These are phyloP conservation scores for Globicephala melas DNA, from an alignment of 2,113 vertebrate genomes.

Conservation along the genomic window DNA sequence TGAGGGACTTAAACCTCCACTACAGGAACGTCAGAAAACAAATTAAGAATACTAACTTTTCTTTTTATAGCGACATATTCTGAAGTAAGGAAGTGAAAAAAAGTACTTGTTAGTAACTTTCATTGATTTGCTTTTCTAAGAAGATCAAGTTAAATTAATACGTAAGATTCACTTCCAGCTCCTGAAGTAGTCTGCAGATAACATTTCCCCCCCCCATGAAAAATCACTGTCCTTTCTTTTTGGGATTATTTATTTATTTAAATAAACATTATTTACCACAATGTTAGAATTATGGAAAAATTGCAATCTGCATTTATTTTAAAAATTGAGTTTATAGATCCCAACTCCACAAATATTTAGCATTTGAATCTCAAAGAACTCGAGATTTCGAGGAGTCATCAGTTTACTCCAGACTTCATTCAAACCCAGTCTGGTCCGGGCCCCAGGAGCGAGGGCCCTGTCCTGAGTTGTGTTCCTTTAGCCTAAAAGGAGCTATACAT, in stretches of 20 bases:
- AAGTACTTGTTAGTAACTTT: slow-evolving; percentile 16
- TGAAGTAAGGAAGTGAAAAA: slow-evolving; percentile 22
- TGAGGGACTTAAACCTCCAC: not conserved
- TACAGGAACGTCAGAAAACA: not conserved
- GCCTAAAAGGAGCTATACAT: slow-evolving; percentile 72
- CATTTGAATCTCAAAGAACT: slow-evolving; percentile 7
- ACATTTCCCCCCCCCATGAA: not conserved
- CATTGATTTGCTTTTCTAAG: slow-evolving; percentile 34
- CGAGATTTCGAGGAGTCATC: not conserved
- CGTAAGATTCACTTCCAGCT: slow-evolving; percentile 26
- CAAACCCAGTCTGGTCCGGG: not conserved
- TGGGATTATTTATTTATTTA: not conserved
- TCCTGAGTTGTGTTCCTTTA: slow-evolving; percentile 1
- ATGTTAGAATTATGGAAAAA: slow-evolving; percentile 18
- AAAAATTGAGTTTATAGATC: slow-evolving; percentile 22
- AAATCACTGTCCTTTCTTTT: slow-evolving; percentile 5
- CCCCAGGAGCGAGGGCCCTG: not conserved
- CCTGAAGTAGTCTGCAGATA: not conserved
- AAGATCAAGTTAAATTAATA: slow-evolving; percentile 30
- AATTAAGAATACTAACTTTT: not conserved
- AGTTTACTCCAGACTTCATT: slow-evolving; percentile 26
- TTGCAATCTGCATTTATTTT: slow-evolving; percentile 12
- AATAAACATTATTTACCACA: not conserved
- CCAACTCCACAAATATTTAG: slow-evolving; percentile 29
- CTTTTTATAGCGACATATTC: not conserved